Evolutionary conservation across 1,140 invertebrate species (phyloP), one percentile per base, ranked within the genome.

Genomic region (Globodera ellingtonae): DNA sequence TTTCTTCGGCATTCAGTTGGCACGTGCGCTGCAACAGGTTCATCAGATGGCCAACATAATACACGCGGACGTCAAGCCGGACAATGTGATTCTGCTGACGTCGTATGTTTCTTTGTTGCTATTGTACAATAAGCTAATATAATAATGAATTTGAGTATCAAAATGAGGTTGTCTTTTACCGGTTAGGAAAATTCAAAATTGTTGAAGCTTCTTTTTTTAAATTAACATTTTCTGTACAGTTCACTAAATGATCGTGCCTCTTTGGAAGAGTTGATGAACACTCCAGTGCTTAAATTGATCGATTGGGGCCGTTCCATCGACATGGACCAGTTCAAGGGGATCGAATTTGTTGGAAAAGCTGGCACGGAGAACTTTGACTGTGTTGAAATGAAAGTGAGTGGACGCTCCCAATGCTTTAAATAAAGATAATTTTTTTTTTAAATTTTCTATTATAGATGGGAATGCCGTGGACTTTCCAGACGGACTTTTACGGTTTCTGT

Each of bases 391-490:
- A 76, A 73, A 3, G 83, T 80, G 81, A 4, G 46, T 47, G 24
- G 3, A 15, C 4, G 76, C 65, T 44, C 3, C 15, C 46, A 84
- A 84, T 62, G 47, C 56, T 2, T 84, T 83, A 52, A 82, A 76
- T 24, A 81, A 13, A 6, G 24, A 83, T 24, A 24, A 0, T 24
- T 24, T 24, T 24, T 24, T 24, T 24, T 24, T 24, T 0, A 24
- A 24, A 24, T 18, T n/a, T 15, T 81, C 6, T 10, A 18, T 80
- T 84, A 56, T 21, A 84, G 69, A 56, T 21, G 6, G 72, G 66
- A n/a, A 74, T 77, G 24, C 83, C 83, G 13, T 84, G 83, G 83
- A 84, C 81, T 21, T 84, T 86, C 66, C 83, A 84, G 67, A 84
- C 83, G 1, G 83, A 84, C 66, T 85, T 75, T 44, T 84, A 75